Conservation (phyloP, 2,888 invertebrate genomes). For the Agrochola macilenta region DNA sequence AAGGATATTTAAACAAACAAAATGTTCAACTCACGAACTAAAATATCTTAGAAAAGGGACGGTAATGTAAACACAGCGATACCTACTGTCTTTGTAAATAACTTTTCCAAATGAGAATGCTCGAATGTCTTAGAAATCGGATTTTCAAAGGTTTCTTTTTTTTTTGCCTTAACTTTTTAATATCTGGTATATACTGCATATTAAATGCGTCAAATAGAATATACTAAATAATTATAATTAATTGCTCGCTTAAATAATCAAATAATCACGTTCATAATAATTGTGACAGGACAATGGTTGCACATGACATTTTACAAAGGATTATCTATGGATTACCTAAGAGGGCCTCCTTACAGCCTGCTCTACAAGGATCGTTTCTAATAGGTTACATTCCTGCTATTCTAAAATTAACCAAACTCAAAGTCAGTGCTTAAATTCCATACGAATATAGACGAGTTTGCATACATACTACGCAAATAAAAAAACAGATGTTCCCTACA, state of each 20-base stretch:
- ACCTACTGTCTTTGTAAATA: slow-evolving; percentile 84
- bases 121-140: slow-evolving; percentile 75
- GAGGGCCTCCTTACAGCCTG: background rate
- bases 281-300: slow-evolving; percentile 1
- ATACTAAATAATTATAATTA: slow-evolving; percentile 4
- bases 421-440: too few relatives aligned
- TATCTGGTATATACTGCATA: background rate
- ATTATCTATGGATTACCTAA: slow-evolving; percentile 10
- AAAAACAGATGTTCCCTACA: too few relatives aligned
- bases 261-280: background rate
- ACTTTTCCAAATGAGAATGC: slow-evolving; percentile 81
- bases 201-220: background rate
- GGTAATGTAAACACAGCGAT: background rate
- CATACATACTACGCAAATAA: too few relatives aligned
- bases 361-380: background rate
- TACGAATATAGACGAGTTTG: too few relatives aligned
- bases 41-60: background rate
- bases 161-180: slow-evolving; percentile 20
- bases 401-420: too few relatives aligned
- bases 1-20: background rate
- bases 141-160: slow-evolving; percentile 51
- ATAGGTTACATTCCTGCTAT: background rate
- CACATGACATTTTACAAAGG: slow-evolving; percentile 7
- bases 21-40: background rate
- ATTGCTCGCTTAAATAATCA: background rate